phyloP scores from a whole-genome alignment of 2,113 vertebrate species.

The Cynocephalus volans region DNA sequence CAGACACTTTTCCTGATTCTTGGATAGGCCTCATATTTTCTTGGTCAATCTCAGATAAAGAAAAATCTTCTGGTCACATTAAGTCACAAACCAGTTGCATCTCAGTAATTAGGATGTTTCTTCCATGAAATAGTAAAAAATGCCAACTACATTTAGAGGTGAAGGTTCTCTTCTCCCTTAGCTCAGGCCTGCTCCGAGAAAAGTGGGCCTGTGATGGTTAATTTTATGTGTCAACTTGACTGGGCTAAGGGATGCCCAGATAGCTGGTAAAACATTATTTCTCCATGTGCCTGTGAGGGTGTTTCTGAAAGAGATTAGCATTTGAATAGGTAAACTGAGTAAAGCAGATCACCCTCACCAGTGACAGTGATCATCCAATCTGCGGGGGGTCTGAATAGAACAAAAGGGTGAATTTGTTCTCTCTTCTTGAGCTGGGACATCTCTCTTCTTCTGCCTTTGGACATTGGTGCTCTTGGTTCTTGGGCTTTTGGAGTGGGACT shows the following conservation, averaged over 20 bases:
- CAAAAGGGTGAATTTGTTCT: background rate
- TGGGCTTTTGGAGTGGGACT: background rate
- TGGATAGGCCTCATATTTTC: background rate
- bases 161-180: background rate
- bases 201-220: background rate
- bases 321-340: background rate
- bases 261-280: background rate
- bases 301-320: background rate
- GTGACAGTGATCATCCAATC: no score
- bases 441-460: background rate
- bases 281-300: background rate
- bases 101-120: background rate
- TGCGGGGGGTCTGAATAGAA: background rate
- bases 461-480: background rate
- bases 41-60: background rate
- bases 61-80: background rate
- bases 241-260: background rate
- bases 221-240: background rate
- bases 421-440: background rate
- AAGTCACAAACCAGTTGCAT: background rate
- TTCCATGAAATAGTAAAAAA: background rate
- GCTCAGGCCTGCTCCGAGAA: background rate
- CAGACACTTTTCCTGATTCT: background rate
- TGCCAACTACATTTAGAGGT: background rate
- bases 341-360: background rate